phyloP scores from a whole-genome alignment of 2,113 vertebrate species.

The Collichthys lucidus region DNA sequence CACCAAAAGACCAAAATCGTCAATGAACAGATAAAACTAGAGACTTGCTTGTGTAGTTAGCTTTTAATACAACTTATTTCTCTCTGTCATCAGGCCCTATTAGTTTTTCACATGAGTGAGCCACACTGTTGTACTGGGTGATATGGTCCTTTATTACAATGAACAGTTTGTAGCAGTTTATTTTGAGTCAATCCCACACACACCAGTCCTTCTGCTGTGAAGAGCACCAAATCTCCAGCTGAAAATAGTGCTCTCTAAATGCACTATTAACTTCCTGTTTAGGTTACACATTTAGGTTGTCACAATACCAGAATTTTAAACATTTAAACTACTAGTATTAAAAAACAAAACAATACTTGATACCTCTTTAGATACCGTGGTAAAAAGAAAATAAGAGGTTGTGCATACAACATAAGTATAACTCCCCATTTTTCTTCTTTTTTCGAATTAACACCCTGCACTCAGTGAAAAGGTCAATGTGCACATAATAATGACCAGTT shows the following conservation, averaged over 20 bases:
- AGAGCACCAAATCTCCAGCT: slow-evolving; percentile 3
- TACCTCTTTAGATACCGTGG: too few species aligned
- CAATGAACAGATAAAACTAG: neutral
- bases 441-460: too few species aligned
- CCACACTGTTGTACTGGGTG: neutral
- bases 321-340: too few species aligned
- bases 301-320: too few species aligned
- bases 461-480: too few species aligned
- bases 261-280: slow-evolving; percentile 3
- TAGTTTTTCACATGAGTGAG: neutral
- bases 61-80: neutral
- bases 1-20: neutral
- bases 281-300: neutral
- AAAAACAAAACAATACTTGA: too few species aligned
- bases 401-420: too few species aligned
- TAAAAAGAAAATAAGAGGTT: too few species aligned
- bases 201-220: slow-evolving; percentile 28
- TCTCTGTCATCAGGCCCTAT: neutral
- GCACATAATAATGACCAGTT: too few species aligned
- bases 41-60: slow-evolving; percentile 4
- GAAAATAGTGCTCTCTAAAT: slow-evolving; percentile 16
- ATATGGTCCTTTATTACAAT: slow-evolving; percentile 4
- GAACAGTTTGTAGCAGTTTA: slow-evolving; percentile 3
- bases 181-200: slow-evolving; percentile 27
- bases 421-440: too few species aligned